A percentile compares a stretch with the other conserved stretches of the same genome.
phyloP scores from a whole-genome alignment of 2,113 vertebrate genomes.

The Pao palembangensis region DNA sequence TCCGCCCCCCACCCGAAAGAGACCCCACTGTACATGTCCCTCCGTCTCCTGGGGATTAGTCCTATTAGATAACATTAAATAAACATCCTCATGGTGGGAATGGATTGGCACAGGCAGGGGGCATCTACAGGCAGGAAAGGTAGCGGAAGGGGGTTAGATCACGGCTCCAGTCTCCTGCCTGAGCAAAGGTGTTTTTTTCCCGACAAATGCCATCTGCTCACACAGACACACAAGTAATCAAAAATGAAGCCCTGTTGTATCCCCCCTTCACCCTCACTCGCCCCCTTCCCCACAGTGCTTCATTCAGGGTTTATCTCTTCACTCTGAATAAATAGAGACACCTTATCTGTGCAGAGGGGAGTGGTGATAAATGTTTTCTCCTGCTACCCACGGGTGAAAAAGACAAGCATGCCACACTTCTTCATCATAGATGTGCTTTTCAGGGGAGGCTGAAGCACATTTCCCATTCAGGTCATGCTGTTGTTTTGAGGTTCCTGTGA shows the following conservation, averaged over 20 bases:
- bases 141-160: conserved; percentile 35
- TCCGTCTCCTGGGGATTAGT: conserved; percentile 58
- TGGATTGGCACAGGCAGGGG: conserved; percentile 56
- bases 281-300: conserved; percentile 46
- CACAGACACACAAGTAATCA: conserved; percentile 39
- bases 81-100: conserved; percentile 52
- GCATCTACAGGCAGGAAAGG: conserved; percentile 45
- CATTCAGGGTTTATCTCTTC: conserved; percentile 67
- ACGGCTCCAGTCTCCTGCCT: conserved; percentile 37
- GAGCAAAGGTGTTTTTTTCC: conserved; percentile 27
- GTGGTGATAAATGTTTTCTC: conserved; percentile 66
- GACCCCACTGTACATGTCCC: conserved; percentile 48
- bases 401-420: conserved; percentile 48
- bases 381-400: conserved; percentile 55
- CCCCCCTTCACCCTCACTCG: conserved; percentile 2
- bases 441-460: conserved; percentile 34
- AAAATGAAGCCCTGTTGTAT: conserved; percentile 30
- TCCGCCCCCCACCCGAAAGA: conserved; percentile 10
- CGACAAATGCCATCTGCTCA: conserved; percentile 71
- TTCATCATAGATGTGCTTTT: conserved; percentile 58
- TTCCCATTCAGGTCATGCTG: conserved; percentile 56
- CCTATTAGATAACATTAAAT: conserved; percentile 68
- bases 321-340: conserved; percentile 71
- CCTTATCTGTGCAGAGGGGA: conserved; percentile 67
- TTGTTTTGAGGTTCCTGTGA: conserved; percentile 30